Conservation (phyloP, 1,140 invertebrate genomes). For the Paramacrobiotus metropolitanus region DNA sequence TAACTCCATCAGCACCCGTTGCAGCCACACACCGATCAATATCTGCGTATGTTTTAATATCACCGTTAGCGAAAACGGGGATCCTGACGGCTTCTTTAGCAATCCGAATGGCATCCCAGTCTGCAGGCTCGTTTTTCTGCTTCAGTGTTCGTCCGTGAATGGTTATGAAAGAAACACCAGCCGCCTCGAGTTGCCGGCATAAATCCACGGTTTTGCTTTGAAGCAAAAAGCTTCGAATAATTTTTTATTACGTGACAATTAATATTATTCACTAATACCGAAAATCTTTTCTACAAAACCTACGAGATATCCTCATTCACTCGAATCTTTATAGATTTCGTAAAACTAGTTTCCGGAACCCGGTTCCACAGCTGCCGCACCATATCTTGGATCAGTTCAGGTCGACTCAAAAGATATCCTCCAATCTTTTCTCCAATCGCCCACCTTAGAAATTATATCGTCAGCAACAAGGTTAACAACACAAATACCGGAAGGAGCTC, state of each 20-base stretch:
- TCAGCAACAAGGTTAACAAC: neutral
- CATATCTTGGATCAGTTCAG: constrained; percentile 54
- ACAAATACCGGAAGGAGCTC: neutral
- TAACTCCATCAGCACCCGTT: constrained; percentile 53
- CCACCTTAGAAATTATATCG: neutral
- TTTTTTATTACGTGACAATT: too few species aligned
- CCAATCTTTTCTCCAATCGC: constrained; percentile 29
- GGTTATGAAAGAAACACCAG: constrained; percentile 62
- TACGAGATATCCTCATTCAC: constrained; percentile 32
- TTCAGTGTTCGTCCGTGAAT: constrained; percentile 66
- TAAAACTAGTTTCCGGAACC: constrained; percentile 42
- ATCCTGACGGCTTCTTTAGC: constrained; percentile 44
- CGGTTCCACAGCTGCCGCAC: constrained; percentile 44
- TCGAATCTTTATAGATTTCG: constrained; percentile 75
- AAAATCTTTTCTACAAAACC: constrained; percentile 22
- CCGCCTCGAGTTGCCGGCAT: constrained; percentile 50
- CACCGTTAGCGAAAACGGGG: constrained; percentile 77
- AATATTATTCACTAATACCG: neutral
- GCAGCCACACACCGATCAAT: constrained; percentile 34
- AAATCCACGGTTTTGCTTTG: constrained; percentile 37
- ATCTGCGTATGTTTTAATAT: constrained; percentile 44
- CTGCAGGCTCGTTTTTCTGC: constrained; percentile 50
- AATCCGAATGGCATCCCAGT: constrained; percentile 41
- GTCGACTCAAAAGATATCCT: constrained; percentile 51
- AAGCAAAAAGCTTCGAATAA: too few species aligned